A percentile compares a stretch with the other conserved stretches of the same genome.
Evolutionary conservation across 2,888 invertebrate genomes (phyloP).

Genomic region (Biston betularia): DNA sequence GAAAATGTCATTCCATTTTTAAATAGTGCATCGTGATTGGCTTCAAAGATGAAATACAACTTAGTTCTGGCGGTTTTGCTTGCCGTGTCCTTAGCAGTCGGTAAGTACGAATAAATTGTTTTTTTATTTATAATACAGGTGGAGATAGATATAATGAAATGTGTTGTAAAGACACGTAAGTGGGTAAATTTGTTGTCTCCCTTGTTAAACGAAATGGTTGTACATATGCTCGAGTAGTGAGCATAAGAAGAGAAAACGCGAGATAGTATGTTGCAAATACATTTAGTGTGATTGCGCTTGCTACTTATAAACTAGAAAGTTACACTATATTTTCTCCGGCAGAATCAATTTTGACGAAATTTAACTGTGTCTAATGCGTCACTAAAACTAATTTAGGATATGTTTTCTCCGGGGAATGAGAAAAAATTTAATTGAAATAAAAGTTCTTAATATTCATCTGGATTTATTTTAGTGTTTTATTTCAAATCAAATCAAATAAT

Average conservation of each 20-base stretch:
- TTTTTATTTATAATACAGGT: constrained; percentile 2
- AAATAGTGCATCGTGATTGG: constrained; percentile 55
- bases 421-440: no score
- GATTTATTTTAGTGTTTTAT: no score
- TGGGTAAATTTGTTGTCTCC: constrained; percentile 19
- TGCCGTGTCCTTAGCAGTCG: constrained; percentile 66
- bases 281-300: no score
- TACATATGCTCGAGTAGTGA: not conserved
- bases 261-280: no score
- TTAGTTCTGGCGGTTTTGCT: constrained; percentile 63
- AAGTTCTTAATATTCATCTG: no score
- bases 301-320: no score
- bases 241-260: not conserved
- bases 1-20: constrained; percentile 49
- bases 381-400: no score
- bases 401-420: no score
- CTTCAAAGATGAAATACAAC: constrained; percentile 68
- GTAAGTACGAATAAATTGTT: constrained; percentile 57
- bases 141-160: constrained; percentile 10
- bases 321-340: no score
- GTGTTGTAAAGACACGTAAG: constrained; percentile 3
- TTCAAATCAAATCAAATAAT: no score
- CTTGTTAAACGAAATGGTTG: constrained; percentile 9
- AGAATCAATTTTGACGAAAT: no score
- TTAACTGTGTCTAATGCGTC: no score